These are phyloP conservation scores for Lepus americanus DNA, from an alignment of 2,113 vertebrate species.

Conservation along the genomic window DNA sequence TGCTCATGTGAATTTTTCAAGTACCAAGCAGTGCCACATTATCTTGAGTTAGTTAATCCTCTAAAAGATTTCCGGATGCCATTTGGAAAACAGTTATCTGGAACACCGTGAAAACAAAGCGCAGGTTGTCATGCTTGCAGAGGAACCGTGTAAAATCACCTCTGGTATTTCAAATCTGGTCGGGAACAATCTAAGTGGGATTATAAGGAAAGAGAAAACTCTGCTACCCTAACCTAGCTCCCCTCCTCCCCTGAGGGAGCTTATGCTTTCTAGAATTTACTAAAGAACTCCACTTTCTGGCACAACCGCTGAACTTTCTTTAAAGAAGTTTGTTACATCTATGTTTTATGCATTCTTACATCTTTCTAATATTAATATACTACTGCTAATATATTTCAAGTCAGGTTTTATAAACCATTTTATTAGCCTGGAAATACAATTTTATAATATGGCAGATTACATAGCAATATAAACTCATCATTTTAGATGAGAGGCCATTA, in stretches of 20 bases:
- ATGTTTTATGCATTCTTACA: slow-evolving; percentile 54
- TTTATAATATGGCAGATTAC: slow-evolving; percentile 74
- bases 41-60: slow-evolving; percentile 65
- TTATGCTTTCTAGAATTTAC: background rate
- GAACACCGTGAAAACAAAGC: background rate
- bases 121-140: background rate
- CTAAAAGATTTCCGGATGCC: slow-evolving; percentile 65
- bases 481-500: slow-evolving; percentile 60
- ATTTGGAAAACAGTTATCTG: background rate
- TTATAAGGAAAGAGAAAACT: background rate
- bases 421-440: slow-evolving; percentile 75
- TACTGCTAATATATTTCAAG: slow-evolving; percentile 59
- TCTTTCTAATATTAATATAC: slow-evolving; percentile 72
- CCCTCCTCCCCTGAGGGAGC: fast-evolving
- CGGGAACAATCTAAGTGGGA: background rate
- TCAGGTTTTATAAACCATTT: slow-evolving; percentile 73
- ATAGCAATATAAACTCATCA: slow-evolving; percentile 68
- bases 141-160: background rate
- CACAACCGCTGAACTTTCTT: slow-evolving; percentile 25
- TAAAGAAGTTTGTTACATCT: slow-evolving; percentile 23
- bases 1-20: slow-evolving; percentile 47
- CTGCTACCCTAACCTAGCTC: background rate
- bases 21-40: background rate
- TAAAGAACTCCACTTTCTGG: background rate
- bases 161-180: slow-evolving; percentile 13